A percentile compares a stretch with the other conserved stretches of the same genome.
phyloP scores from a whole-genome alignment of 1,140 invertebrate species.

The Heliconius hewitsoni region DNA sequence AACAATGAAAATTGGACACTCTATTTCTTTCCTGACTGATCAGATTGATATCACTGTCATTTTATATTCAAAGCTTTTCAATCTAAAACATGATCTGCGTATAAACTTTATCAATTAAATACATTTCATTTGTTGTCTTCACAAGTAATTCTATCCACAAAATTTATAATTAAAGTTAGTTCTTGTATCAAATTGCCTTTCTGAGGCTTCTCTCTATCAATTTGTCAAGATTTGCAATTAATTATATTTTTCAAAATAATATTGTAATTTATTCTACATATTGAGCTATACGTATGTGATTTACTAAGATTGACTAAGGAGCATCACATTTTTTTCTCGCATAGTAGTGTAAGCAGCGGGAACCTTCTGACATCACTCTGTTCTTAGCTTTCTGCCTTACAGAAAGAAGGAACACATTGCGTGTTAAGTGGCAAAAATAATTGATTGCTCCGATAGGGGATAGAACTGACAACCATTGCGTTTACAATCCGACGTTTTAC shows the following conservation, averaged over 20 bases:
- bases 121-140: slow-evolving; percentile 12
- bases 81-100: background rate
- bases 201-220: background rate
- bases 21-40: background rate
- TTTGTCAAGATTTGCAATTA: background rate
- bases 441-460: too few species aligned
- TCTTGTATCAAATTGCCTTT: slow-evolving; percentile 11
- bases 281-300: background rate
- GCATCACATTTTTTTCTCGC: too few species aligned
- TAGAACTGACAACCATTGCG: too few species aligned
- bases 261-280: background rate
- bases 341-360: too few species aligned
- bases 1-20: slow-evolving; percentile 10
- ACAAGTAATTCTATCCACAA: slow-evolving; percentile 14
- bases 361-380: too few species aligned
- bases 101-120: slow-evolving; percentile 14
- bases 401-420: too few species aligned
- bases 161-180: slow-evolving; percentile 12
- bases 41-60: background rate
- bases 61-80: slow-evolving; percentile 4
- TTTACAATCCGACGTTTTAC: too few species aligned
- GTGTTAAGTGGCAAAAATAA: too few species aligned
- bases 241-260: background rate
- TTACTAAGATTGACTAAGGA: background rate
- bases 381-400: too few species aligned